Conservation (phyloP, 2,113 vertebrate genomes). For the Ictalurus punctatus region DNA sequence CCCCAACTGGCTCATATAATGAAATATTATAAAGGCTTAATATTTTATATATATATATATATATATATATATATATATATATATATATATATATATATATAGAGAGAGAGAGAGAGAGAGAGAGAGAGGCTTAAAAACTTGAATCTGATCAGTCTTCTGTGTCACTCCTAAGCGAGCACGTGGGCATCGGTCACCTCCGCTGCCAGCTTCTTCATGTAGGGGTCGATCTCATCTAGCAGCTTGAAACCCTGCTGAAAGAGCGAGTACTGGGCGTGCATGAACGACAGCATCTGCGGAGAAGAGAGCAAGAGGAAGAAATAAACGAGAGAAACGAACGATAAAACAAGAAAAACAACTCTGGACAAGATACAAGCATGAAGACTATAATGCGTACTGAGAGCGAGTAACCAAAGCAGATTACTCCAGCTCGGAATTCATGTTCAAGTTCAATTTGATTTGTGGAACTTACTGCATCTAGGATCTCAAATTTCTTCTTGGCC, state of each 20-base stretch:
- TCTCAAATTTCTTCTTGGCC: constrained; percentile 98
- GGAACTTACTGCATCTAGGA: constrained; percentile 88
- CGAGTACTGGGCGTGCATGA: constrained; percentile 95
- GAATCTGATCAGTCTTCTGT: neutral
- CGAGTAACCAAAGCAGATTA: neutral
- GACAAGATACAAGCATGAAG: neutral
- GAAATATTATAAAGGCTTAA: neutral
- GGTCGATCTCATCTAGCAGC: constrained; percentile 89
- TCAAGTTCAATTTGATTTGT: neutral
- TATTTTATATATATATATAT: no score
- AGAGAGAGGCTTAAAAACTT: neutral
- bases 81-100: no score
- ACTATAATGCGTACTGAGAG: neutral
- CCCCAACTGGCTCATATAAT: neutral
- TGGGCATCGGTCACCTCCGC: constrained; percentile 80
- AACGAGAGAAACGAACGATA: neutral
- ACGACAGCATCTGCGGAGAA: constrained; percentile 89
- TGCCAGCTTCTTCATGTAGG: constrained; percentile 95
- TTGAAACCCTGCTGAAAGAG: constrained; percentile 95
- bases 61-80: no score
- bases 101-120: no score
- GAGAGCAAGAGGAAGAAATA: neutral
- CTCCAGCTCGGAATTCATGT: neutral
- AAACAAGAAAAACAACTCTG: no score
- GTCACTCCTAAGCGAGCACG: neutral